These are phyloP conservation scores for Steinernema feltiae DNA, from an alignment of 1,140 invertebrate species.

Conservation along the genomic window DNA sequence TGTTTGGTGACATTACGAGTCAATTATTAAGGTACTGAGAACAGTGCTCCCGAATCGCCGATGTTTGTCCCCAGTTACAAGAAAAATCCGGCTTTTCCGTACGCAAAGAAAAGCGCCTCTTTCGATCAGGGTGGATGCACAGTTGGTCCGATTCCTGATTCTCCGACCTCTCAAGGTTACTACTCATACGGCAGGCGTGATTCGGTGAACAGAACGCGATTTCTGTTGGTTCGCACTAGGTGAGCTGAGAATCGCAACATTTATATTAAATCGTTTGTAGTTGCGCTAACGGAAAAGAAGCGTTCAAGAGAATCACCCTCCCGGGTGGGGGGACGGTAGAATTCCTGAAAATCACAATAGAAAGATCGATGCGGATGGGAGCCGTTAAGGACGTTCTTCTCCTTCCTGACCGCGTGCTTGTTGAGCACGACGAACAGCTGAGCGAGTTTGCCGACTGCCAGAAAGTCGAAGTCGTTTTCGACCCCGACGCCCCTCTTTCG, in stretches of 20 bases:
- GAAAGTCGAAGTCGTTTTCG: conserved; percentile 8
- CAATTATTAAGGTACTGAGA: background rate
- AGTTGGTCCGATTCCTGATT: background rate
- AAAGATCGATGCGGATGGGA: background rate
- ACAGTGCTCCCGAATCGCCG: background rate
- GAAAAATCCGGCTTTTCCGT: background rate
- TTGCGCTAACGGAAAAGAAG: conserved; percentile 7
- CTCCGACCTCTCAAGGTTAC: background rate
- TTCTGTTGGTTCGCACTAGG: background rate
- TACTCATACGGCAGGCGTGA: background rate
- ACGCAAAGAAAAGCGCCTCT: background rate
- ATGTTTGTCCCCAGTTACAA: background rate
- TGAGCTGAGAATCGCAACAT: too few relatives aligned
- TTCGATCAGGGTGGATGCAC: background rate
- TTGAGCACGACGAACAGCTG: conserved; percentile 12
- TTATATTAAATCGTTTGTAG: background rate
- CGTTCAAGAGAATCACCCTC: background rate
- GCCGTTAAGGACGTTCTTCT: conserved; percentile 2
- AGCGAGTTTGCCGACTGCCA: conserved; percentile 11
- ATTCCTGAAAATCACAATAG: background rate
- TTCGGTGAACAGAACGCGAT: background rate
- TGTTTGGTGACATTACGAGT: too few relatives aligned
- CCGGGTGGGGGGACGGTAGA: background rate
- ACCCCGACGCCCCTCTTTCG: conserved; percentile 7
- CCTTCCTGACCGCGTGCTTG: background rate